Conservation (phyloP, 1,140 invertebrate genomes). For the Magallana angulata region DNA sequence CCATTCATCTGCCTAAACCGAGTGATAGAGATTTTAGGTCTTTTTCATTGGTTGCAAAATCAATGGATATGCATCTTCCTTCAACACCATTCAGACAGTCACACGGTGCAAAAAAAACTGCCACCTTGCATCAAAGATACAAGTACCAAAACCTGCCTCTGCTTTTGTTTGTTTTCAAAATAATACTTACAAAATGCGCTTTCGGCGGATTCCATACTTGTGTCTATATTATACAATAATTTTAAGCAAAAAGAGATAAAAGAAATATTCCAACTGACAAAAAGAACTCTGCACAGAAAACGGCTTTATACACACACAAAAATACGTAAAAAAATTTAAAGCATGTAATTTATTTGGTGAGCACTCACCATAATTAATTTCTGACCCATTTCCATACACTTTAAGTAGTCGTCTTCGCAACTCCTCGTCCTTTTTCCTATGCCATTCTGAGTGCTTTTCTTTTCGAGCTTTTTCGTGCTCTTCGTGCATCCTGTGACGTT, state of each 20-base stretch:
- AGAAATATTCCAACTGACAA: too few relatives aligned
- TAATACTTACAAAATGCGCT: background rate
- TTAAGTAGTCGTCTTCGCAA: constrained; percentile 46
- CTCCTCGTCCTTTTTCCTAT: constrained; percentile 54
- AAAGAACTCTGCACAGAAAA: too few relatives aligned
- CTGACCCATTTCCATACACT: constrained; percentile 48
- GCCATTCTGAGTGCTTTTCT: constrained; percentile 56
- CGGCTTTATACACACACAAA: too few relatives aligned
- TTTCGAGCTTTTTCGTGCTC: constrained; percentile 52
- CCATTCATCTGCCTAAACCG: constrained; percentile 3
- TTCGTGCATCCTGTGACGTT: constrained; percentile 42
- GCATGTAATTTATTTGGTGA: too few relatives aligned
- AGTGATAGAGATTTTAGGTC: background rate
- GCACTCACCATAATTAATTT: background rate
- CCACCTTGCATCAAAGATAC: background rate
- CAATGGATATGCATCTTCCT: background rate
- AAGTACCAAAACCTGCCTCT: too few relatives aligned
- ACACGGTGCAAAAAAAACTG: background rate
- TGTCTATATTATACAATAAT: background rate
- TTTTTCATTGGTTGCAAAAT: background rate
- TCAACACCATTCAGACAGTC: background rate
- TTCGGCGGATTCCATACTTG: background rate
- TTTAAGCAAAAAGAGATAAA: too few relatives aligned
- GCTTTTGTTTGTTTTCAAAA: background rate
- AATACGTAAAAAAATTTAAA: too few relatives aligned